Conservation (phyloP, 2,797 vertebrate genomes). For the Tapera naevia region DNA sequence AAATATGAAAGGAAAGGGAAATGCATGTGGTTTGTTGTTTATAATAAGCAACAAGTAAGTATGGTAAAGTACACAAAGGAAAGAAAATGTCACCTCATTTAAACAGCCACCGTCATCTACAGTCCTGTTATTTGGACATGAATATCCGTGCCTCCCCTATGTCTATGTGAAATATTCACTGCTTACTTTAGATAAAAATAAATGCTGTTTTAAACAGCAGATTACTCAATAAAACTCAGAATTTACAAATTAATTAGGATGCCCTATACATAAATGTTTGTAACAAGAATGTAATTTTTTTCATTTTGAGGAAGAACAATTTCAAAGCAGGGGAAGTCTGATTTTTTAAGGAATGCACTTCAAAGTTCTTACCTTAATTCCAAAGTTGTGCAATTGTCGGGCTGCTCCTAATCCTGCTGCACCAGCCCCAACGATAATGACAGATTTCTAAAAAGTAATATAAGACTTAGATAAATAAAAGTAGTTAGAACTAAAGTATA, state of each 20-base stretch:
- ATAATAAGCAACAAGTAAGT: not conserved
- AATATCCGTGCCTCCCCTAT: not conserved
- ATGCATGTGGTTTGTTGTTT: not conserved
- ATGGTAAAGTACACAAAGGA: not conserved
- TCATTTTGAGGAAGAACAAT: not conserved
- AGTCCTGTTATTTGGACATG: not conserved
- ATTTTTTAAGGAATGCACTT: not conserved
- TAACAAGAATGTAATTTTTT: not conserved
- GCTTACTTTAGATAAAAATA: not conserved
- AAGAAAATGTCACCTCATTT: not conserved
- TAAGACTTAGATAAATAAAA: not conserved
- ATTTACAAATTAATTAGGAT: not conserved
- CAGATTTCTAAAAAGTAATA: slow-evolving; percentile 83
- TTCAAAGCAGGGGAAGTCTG: not conserved
- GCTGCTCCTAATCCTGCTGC: slow-evolving; percentile 93
- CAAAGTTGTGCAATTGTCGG: slow-evolving; percentile 95
- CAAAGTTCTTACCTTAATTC: slow-evolving; percentile 84
- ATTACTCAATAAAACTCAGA: not conserved
- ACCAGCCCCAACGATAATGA: slow-evolving; percentile 91
- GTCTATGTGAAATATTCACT: not conserved
- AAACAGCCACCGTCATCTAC: not conserved
- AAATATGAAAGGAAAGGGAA: not conserved
- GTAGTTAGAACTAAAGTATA: not conserved
- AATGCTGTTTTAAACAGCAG: not conserved
- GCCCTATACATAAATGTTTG: not conserved